phyloP scores from a whole-genome alignment of 2,113 vertebrate species.

The Regulus satrapa region DNA sequence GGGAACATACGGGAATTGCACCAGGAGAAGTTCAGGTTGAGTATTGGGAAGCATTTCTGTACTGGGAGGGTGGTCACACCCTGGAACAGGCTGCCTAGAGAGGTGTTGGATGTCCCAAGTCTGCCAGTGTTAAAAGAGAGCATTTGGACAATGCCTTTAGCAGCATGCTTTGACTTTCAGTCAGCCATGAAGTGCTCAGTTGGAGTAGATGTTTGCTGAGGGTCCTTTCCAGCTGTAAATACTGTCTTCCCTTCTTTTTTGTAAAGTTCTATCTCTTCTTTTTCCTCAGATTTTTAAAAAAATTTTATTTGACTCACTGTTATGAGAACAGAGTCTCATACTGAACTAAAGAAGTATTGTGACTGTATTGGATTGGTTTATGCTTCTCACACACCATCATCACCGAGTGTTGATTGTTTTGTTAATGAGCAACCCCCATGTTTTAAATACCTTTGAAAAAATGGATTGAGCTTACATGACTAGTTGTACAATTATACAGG shows the following conservation, averaged over 20 bases:
- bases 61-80: not conserved
- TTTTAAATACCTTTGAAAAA: not conserved
- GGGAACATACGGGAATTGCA: accelerated
- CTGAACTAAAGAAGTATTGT: not conserved
- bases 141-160: not conserved
- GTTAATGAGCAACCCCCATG: not conserved
- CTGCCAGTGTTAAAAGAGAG: not conserved
- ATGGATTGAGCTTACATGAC: not conserved
- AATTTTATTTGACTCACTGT: too few species aligned
- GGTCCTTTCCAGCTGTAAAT: not conserved
- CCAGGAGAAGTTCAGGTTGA: not conserved
- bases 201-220: accelerated
- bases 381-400: not conserved
- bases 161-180: not conserved
- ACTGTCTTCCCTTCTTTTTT: not conserved
- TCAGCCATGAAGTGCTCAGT: not conserved
- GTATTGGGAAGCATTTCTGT: not conserved
- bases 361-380: not conserved
- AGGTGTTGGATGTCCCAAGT: accelerated
- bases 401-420: not conserved
- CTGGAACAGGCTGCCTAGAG: not conserved
- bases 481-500: not conserved
- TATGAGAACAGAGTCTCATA: not conserved
- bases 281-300: too few species aligned
- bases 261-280: not conserved